phyloP scores from a whole-genome alignment of 2,888 invertebrate species.

The Cancer borealis region DNA sequence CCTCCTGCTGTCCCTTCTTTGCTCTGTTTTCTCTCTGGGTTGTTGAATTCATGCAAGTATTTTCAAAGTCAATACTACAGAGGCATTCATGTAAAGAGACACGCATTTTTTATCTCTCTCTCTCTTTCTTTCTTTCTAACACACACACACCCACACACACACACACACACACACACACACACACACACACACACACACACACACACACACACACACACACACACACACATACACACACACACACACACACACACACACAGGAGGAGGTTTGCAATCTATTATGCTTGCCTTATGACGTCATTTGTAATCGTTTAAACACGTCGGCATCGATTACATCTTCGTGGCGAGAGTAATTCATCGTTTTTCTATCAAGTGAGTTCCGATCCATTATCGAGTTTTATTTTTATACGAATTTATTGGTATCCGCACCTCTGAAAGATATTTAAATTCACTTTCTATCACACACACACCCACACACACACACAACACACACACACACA shows the following conservation, averaged over 20 bases:
- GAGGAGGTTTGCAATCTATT: not conserved
- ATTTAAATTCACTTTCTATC: not conserved
- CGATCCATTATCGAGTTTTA: not conserved
- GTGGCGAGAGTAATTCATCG: not conserved
- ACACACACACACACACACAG: not conserved
- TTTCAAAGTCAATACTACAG: not conserved
- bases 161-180: not conserved
- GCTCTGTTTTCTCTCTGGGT: not conserved
- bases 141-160: not conserved
- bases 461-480: not conserved
- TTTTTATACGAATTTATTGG: not conserved
- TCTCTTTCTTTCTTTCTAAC: not conserved
- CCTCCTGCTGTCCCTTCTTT: not conserved
- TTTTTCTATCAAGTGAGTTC: not conserved
- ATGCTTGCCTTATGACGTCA: slow-evolving; percentile 1
- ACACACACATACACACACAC: not conserved
- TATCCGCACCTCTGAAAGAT: not conserved
- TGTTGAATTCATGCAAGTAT: not conserved
- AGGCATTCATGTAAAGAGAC: too few relatives aligned
- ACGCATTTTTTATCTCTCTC: not conserved
- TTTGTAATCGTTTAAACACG: slow-evolving; percentile 20
- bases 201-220: not conserved
- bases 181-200: not conserved
- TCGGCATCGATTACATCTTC: not conserved
- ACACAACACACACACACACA: not conserved